A percentile compares a stretch with the other conserved stretches of the same genome.
Evolutionary conservation across 2,797 vertebrate species (phyloP).

Genomic region (Ctenopoma kingsleyae): DNA sequence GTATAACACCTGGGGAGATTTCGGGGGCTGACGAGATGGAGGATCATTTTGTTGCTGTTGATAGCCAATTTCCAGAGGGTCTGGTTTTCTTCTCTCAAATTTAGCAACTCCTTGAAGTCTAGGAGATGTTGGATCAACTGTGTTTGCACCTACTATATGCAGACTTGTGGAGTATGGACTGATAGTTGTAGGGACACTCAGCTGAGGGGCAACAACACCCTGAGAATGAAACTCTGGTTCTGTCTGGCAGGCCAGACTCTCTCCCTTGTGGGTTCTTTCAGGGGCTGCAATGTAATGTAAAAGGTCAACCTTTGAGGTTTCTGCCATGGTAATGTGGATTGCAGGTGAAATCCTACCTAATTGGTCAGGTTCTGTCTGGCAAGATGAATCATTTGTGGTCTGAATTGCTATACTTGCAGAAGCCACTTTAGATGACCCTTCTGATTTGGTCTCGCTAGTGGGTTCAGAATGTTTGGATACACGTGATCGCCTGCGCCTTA

Average conservation of each 20-base stretch:
- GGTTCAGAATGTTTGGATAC: constrained; percentile 92
- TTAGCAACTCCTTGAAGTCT: constrained; percentile 89
- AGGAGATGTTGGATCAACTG: constrained; percentile 81
- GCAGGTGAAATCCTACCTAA: constrained; percentile 92
- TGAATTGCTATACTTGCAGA: constrained; percentile 96
- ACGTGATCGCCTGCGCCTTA: constrained; percentile 92
- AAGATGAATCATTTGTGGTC: constrained; percentile 96
- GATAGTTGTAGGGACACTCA: constrained; percentile 93
- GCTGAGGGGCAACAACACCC: constrained; percentile 90
- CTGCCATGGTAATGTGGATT: constrained; percentile 94
- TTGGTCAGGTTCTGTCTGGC: constrained; percentile 96
- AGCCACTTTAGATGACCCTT: constrained; percentile 84
- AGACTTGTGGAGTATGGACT: constrained; percentile 94
- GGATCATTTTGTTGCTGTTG: constrained; percentile 90
- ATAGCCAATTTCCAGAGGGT: constrained; percentile 97
- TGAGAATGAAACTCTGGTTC: constrained; percentile 93
- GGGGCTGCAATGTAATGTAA: constrained; percentile 97
- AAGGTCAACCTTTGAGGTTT: constrained; percentile 94
- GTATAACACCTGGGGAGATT: constrained; percentile 98
- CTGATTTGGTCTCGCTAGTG: constrained; percentile 87
- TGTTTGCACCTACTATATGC: constrained; percentile 91
- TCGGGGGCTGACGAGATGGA: constrained; percentile 92
- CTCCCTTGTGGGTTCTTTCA: constrained; percentile 94
- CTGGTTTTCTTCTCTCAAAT: constrained; percentile 96
- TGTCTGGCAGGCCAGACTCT: constrained; percentile 98